phyloP scores from a whole-genome alignment of 1,140 invertebrate genomes.

The Pantala flavescens region DNA sequence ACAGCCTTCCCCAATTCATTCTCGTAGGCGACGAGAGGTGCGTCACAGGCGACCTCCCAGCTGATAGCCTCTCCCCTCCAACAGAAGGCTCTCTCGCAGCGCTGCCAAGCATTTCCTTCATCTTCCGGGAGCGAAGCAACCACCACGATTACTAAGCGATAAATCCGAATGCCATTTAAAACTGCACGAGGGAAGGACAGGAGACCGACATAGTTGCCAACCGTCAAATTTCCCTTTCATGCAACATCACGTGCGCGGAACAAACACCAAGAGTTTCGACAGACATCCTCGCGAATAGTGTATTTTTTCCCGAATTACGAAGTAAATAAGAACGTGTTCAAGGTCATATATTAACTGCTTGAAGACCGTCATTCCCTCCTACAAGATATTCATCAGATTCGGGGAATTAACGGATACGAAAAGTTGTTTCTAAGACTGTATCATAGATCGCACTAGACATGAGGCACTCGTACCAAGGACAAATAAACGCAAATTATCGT shows the following conservation, averaged over 20 bases:
- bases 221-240: not conserved
- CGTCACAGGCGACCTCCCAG: constrained; percentile 1
- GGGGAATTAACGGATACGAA: too few species aligned
- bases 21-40: not conserved
- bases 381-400: too few species aligned
- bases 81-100: not conserved
- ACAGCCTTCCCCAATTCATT: constrained; percentile 1
- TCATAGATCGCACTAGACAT: too few species aligned
- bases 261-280: not conserved
- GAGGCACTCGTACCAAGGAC: too few species aligned
- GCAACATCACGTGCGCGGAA: constrained; percentile 2
- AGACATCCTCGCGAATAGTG: not conserved
- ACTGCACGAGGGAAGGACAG: not conserved
- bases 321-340: too few species aligned
- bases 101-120: not conserved
- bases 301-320: too few species aligned
- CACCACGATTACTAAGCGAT: not conserved
- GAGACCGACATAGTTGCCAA: not conserved
- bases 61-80: not conserved
- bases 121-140: not conserved
- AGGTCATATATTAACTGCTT: too few species aligned
- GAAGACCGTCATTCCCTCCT: too few species aligned
- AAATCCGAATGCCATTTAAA: too few species aligned
- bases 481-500: too few species aligned
- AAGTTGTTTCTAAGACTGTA: too few species aligned